Base-by-base conservation (phyloP, 2,888 invertebrate species). In the Pyrgus malvae region DNA sequence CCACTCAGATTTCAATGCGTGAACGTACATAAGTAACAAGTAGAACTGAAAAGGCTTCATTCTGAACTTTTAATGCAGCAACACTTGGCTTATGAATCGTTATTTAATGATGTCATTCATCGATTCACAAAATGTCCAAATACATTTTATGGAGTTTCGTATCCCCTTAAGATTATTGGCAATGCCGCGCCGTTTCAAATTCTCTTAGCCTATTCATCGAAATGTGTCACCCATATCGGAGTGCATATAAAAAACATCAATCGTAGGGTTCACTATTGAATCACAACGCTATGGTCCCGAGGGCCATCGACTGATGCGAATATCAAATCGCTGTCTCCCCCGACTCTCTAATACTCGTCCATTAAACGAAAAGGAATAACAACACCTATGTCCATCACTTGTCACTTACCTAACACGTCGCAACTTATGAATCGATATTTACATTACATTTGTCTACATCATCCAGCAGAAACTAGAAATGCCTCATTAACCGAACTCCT, bases 321-420 rank as follows among this genome's bases (percentile, higher is more conserved):
- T 88, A 86, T 88, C 83, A 86, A 86, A 84, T 86, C 83, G 70
- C 78, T 75, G 80, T 75, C 81, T 81, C 83, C 87, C 87, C 83
- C 76, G 78, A 80, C 81, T 83, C 76, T 72, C 80, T 80, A 78
- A 83, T 77, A 78, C 76, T 73, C 74, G 76, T 83, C 83, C 83
- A 84, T 87, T 85, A 85, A 72, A 70, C 70, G 73, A 72, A 72
- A 73, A 65, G 76, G 76, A 72, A 79, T 77, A 70, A 65, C 68
- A 72, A 75, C 74, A 78, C 76, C 74, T 72, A 70, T 70, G 76
- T 78, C 77, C 70, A 46, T 54, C 69, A 70, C 61, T 54, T 51
- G 51, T 55, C 55, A 48, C 58, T 53, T 45, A 51, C 25, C 16
- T 11, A 37, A 19, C 35, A 44, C 37, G 64, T 69, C 67, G 63